Percentiles rank a stretch among this genome's conserved stretches.
Conservation (phyloP, 2,888 invertebrate species). For the Germaria angustata region DNA sequence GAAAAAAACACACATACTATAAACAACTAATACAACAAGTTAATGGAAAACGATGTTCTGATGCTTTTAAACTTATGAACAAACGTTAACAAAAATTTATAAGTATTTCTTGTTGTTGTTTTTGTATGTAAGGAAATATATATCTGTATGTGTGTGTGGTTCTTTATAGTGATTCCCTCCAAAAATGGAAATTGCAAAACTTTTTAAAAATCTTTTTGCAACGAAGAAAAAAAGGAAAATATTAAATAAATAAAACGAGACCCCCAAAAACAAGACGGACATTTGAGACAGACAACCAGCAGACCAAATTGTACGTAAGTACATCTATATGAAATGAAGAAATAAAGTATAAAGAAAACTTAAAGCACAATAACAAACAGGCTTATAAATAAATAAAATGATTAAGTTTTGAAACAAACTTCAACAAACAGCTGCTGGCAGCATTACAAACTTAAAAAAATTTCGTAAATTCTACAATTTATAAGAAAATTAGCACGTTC, state of each 20-base stretch:
- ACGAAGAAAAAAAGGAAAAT: constrained; percentile 18
- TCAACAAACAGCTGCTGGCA: constrained; percentile 31
- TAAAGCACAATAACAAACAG: constrained; percentile 19
- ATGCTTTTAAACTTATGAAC: background rate
- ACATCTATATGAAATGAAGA: background rate
- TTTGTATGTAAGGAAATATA: constrained; percentile 6
- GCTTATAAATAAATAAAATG: constrained; percentile 6
- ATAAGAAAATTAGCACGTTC: constrained; percentile 9
- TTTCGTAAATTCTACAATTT: constrained; percentile 43
- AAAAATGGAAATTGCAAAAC: constrained; percentile 63
- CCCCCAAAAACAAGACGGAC: background rate
- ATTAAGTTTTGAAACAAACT: background rate
- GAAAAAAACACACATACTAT: background rate
- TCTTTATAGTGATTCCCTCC: constrained; percentile 21
- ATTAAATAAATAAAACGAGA: constrained; percentile 18
- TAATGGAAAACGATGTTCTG: constrained; percentile 33
- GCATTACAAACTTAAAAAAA: constrained; percentile 3
- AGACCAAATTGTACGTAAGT: constrained; percentile 44
- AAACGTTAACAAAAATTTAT: background rate
- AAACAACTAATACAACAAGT: constrained; percentile 48
- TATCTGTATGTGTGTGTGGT: background rate
- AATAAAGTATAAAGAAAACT: background rate
- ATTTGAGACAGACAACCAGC: constrained; percentile 26
- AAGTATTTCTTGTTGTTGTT: constrained; percentile 1
- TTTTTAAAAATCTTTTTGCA: constrained; percentile 41